Evolutionary conservation across 1,140 invertebrate genomes (phyloP).

Genomic region (Phortica variegata): DNA sequence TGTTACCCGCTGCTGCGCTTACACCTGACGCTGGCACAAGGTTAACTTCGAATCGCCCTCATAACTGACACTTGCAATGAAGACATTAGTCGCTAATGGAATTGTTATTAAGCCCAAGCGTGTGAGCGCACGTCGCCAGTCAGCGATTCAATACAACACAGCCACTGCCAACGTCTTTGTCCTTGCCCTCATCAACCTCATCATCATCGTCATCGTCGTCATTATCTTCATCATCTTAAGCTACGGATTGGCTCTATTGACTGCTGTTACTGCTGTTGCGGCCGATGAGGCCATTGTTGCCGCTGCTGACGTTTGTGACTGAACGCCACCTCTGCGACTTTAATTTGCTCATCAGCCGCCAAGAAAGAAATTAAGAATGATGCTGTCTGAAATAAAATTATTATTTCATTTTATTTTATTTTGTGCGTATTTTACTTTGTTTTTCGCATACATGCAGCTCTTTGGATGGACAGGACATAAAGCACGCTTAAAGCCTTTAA

Average conservation of each 20-base stretch:
- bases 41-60: slow-evolving; percentile 23
- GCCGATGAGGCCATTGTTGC: slow-evolving; percentile 6
- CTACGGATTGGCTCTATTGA: slow-evolving; percentile 17
- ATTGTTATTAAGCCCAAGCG: slow-evolving; percentile 46
- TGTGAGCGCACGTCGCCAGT: slow-evolving; percentile 8
- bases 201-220: too few relatives aligned
- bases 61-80: slow-evolving; percentile 53
- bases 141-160: slow-evolving; percentile 7
- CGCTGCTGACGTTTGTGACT: background rate
- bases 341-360: slow-evolving; percentile 43
- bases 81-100: slow-evolving; percentile 53
- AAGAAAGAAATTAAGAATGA: slow-evolving; percentile 19
- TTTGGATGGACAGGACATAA: too few relatives aligned
- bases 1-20: background rate
- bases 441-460: too few relatives aligned
- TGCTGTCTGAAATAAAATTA: slow-evolving; percentile 39
- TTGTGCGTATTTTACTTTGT: too few relatives aligned
- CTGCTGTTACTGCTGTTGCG: background rate
- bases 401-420: slow-evolving; percentile 44
- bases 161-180: too few relatives aligned
- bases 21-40: background rate
- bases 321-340: slow-evolving; percentile 25
- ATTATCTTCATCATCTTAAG: slow-evolving; percentile 11
- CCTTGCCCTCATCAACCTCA: too few relatives aligned
- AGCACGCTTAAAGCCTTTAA: too few relatives aligned